phyloP scores from a whole-genome alignment of 35 echinoderm and acorn worm species.

The Patiria miniata region DNA sequence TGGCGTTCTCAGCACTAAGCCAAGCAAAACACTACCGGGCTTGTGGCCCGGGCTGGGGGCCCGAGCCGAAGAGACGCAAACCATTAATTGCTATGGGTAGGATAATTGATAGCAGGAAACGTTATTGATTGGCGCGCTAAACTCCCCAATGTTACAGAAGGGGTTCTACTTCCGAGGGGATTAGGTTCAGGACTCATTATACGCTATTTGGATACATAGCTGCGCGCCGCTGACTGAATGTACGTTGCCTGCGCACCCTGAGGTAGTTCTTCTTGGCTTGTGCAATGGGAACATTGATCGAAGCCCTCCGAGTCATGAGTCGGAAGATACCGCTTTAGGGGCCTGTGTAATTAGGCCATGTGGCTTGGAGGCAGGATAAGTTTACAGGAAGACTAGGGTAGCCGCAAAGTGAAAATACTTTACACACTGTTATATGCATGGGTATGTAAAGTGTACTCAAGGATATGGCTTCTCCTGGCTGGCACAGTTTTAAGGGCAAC shows the following conservation, averaged over 20 bases:
- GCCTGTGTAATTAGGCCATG: neutral
- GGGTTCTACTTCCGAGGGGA: neutral
- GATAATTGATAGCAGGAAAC: slow-evolving; percentile 28
- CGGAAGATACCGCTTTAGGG: no score
- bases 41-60: neutral
- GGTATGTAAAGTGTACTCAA: no score
- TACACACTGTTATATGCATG: no score
- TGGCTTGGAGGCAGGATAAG: neutral
- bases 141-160: neutral
- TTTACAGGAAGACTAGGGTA: neutral
- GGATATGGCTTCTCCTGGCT: no score
- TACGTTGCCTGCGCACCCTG: no score
- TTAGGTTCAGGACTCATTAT: slow-evolving; percentile 13
- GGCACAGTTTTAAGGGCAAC: no score
- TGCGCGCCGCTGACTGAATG: no score
- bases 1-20: neutral
- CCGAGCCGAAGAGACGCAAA: neutral
- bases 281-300: no score
- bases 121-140: slow-evolving; percentile 18
- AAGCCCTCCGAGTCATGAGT: no score
- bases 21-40: neutral
- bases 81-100: slow-evolving; percentile 20
- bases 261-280: no score
- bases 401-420: no score
- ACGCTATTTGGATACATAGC: neutral